Percentiles rank a stretch among this genome's conserved stretches.
These are phyloP conservation scores for Galago senegalensis DNA, from an alignment of 2,797 vertebrate species.

Conservation along the genomic window DNA sequence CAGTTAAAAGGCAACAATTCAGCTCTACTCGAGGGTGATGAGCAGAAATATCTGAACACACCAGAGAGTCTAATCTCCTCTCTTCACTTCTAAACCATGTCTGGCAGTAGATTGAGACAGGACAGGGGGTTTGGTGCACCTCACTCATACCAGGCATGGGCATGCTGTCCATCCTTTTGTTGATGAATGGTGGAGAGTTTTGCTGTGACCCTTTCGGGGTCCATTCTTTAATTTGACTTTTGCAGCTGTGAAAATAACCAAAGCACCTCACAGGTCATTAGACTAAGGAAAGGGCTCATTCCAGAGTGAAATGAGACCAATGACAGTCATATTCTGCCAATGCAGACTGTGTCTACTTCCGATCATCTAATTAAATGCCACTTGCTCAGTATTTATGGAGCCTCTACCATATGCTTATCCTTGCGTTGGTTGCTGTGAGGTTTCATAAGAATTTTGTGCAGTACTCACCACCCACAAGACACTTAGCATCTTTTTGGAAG, in stretches of 20 bases:
- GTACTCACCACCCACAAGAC: background rate
- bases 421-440: background rate
- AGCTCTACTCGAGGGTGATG: rapidly evolving
- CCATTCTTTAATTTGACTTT: constrained; percentile 44
- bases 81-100: background rate
- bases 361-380: constrained; percentile 34
- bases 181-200: background rate
- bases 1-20: background rate
- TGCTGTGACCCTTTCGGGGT: background rate
- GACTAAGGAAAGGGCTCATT: constrained; percentile 49
- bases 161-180: background rate
- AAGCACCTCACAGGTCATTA: background rate
- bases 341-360: constrained; percentile 12
- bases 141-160: background rate
- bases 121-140: background rate
- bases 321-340: background rate
- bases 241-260: constrained; percentile 42
- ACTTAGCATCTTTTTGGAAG: background rate
- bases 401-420: background rate
- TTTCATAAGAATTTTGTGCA: background rate
- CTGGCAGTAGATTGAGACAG: background rate
- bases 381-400: constrained; percentile 21
- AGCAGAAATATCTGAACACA: background rate
- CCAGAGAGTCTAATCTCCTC: background rate
- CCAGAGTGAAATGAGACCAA: constrained; percentile 30